These are phyloP conservation scores for Eupithecia exiguata DNA, from an alignment of 2,888 invertebrate genomes.

Conservation along the genomic window DNA sequence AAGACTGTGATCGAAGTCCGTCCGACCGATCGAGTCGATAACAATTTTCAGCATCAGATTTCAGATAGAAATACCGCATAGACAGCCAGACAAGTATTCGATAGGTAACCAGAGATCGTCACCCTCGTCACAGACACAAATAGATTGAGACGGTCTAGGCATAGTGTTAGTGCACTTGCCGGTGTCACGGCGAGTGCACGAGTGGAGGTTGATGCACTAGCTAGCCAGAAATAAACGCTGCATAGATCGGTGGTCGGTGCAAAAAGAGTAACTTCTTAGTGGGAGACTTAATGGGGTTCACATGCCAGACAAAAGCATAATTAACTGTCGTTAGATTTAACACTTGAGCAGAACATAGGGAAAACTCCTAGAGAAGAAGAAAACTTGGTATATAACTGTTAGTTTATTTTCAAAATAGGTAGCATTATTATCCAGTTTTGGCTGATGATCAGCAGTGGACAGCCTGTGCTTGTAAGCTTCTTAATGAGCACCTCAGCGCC, in stretches of 20 bases:
- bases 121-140: slow-evolving; percentile 38
- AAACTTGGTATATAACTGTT: neutral
- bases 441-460: neutral
- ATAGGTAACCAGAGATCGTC: slow-evolving; percentile 41
- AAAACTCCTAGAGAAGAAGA: neutral
- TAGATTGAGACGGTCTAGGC: slow-evolving; percentile 38
- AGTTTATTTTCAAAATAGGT: neutral
- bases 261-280: slow-evolving; percentile 20
- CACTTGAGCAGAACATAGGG: neutral
- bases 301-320: slow-evolving; percentile 1
- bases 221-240: slow-evolving; percentile 37
- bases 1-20: neutral
- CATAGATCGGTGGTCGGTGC: slow-evolving; percentile 15
- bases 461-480: neutral
- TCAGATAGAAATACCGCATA: slow-evolving; percentile 4
- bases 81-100: slow-evolving; percentile 34
- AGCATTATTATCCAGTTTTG: neutral
- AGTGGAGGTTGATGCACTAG: slow-evolving; percentile 51
- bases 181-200: slow-evolving; percentile 39
- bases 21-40: no score
- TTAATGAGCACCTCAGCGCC: neutral
- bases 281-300: slow-evolving; percentile 10
- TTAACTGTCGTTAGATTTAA: neutral
- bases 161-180: slow-evolving; percentile 41
- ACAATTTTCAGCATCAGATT: neutral